These are phyloP conservation scores for Drosophila sproati DNA, from an alignment of 1,140 invertebrate genomes.

Conservation along the genomic window DNA sequence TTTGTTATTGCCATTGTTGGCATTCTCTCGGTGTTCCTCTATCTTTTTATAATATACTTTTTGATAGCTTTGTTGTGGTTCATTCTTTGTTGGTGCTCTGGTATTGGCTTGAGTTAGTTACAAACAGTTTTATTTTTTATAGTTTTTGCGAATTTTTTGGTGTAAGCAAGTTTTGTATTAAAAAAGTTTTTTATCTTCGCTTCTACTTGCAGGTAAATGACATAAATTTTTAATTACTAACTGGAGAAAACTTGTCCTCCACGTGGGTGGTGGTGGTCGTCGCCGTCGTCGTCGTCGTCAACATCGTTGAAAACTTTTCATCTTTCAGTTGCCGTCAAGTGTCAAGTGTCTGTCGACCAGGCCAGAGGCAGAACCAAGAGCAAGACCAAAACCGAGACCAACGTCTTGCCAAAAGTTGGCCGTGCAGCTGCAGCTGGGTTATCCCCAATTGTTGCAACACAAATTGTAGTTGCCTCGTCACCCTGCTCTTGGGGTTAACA, in stretches of 20 bases:
- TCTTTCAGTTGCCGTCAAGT: conserved; percentile 76
- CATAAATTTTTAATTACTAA: conserved; percentile 80
- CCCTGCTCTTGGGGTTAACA: conserved; percentile 18
- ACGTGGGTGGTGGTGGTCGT: conserved; percentile 6
- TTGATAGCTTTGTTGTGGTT: conserved; percentile 55
- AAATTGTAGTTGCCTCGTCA: conserved; percentile 7
- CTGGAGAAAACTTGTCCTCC: conserved; percentile 62
- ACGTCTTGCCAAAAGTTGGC: conserved; percentile 26
- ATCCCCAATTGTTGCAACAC: conserved; percentile 28
- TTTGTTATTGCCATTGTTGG: conserved; percentile 1
- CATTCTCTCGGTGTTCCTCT: background rate
- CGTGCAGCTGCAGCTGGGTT: conserved; percentile 24
- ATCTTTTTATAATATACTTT: conserved; percentile 44
- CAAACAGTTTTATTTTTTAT: conserved; percentile 15
- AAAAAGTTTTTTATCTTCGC: conserved; percentile 69
- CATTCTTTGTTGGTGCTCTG: conserved; percentile 26
- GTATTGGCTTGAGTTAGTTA: conserved; percentile 30
- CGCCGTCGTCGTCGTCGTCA: conserved; percentile 15
- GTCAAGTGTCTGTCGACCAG: conserved; percentile 62
- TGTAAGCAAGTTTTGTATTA: conserved; percentile 70
- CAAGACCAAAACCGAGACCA: conserved; percentile 5
- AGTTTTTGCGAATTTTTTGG: conserved; percentile 13
- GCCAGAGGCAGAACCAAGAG: conserved; percentile 6
- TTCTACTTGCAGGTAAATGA: conserved; percentile 78
- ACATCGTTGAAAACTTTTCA: conserved; percentile 66